These are phyloP conservation scores for Siniperca obscura DNA, from an alignment of 2,797 vertebrate genomes.

Conservation along the genomic window DNA sequence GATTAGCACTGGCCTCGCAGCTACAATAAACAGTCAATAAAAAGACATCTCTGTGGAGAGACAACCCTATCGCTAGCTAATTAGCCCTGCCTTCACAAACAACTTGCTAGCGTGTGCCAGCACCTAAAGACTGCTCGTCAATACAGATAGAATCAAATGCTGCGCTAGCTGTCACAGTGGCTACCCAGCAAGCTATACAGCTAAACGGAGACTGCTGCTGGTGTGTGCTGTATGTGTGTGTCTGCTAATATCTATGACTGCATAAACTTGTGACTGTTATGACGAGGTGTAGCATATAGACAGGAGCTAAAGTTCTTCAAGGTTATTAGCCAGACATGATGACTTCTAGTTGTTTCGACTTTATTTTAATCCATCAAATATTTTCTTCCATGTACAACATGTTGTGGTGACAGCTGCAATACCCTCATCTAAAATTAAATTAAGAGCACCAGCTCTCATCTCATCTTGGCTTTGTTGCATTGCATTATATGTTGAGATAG, in stretches of 20 bases:
- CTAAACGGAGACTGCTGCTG: constrained; percentile 11
- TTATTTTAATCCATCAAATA: constrained; percentile 30
- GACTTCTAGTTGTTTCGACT: constrained; percentile 18
- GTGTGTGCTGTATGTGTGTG: neutral
- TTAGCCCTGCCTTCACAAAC: constrained; percentile 70
- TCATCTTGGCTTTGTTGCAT: constrained; percentile 7
- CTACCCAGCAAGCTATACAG: neutral
- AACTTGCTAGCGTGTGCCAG: constrained; percentile 57
- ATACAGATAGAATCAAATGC: constrained; percentile 56
- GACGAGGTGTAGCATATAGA: constrained; percentile 13
- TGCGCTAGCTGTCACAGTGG: constrained; percentile 29
- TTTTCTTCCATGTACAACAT: constrained; percentile 14
- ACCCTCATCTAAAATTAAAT: constrained; percentile 48
- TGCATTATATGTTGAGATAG: constrained; percentile 28
- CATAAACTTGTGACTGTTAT: neutral
- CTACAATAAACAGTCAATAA: constrained; percentile 79
- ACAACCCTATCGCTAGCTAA: constrained; percentile 71
- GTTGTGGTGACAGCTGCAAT: constrained; percentile 23
- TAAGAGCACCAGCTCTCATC: constrained; percentile 31
- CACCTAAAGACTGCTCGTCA: constrained; percentile 60
- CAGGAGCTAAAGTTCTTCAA: constrained; percentile 7
- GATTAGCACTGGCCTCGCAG: constrained; percentile 70
- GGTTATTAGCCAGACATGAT: constrained; percentile 19
- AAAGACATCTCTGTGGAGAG: constrained; percentile 70
- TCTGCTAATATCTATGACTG: constrained; percentile 1